These are phyloP conservation scores for Drosophila neotestacea DNA, from an alignment of 2,888 invertebrate genomes.

Conservation along the genomic window DNA sequence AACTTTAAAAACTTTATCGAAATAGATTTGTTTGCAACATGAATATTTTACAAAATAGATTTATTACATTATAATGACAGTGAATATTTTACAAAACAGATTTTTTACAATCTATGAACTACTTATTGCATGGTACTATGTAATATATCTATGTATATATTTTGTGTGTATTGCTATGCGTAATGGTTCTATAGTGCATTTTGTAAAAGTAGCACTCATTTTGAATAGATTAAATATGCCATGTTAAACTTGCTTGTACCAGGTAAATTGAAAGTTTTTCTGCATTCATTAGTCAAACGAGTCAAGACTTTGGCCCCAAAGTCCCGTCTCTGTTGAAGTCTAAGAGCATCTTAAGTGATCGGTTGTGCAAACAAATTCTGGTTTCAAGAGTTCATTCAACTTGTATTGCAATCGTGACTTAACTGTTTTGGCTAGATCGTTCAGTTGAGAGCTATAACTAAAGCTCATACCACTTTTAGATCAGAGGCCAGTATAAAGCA, in stretches of 20 bases:
- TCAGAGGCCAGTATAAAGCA: not conserved
- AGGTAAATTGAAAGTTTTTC: constrained; percentile 23
- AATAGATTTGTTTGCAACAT: too few relatives aligned
- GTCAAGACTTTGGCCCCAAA: constrained; percentile 11
- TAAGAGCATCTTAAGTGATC: constrained; percentile 20
- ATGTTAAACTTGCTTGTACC: not conserved
- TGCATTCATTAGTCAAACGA: constrained; percentile 21
- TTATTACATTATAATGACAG: too few relatives aligned
- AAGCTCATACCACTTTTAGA: not conserved
- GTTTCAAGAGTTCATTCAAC: constrained; percentile 49
- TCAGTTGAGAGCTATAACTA: not conserved
- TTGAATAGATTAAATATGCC: not conserved
- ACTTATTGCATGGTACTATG: too few relatives aligned
- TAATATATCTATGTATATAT: too few relatives aligned
- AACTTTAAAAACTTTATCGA: too few relatives aligned
- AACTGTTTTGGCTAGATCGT: not conserved
- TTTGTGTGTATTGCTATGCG: not conserved
- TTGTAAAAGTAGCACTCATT: not conserved
- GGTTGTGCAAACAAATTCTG: constrained; percentile 45
- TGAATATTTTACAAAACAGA: too few relatives aligned
- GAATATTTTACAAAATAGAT: too few relatives aligned
- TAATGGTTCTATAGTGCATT: not conserved
- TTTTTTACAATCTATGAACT: too few relatives aligned
- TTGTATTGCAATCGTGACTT: not conserved
- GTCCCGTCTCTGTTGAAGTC: not conserved